Percentiles rank a stretch among this genome's conserved stretches.
Conservation (phyloP, 2,888 invertebrate species). For the Hydroisotoma schaefferi region DNA sequence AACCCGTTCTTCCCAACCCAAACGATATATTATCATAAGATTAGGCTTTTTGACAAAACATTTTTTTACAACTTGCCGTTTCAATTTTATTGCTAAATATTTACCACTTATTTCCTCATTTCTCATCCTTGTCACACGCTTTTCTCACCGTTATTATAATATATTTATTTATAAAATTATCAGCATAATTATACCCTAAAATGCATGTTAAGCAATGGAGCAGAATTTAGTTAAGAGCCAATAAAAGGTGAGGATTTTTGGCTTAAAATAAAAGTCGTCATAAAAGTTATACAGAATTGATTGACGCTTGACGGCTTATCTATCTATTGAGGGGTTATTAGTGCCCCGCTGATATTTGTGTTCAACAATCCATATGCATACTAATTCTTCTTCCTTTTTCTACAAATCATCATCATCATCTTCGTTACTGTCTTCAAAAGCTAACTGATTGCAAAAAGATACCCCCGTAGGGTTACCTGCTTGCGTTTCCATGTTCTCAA, state of each 20-base stretch:
- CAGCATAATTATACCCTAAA: background rate
- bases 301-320: background rate
- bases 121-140: too few relatives aligned
- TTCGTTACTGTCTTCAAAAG: too few relatives aligned
- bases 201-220: background rate
- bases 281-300: background rate
- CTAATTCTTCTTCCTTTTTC: background rate
- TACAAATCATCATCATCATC: background rate
- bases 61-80: too few relatives aligned
- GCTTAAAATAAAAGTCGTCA: too few relatives aligned
- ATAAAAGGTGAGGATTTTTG: background rate
- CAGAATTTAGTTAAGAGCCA: background rate
- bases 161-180: background rate
- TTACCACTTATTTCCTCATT: too few relatives aligned
- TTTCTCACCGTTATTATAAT: background rate
- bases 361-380: background rate
- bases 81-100: too few relatives aligned
- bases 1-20: too few relatives aligned
- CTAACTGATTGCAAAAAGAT: too few relatives aligned
- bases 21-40: too few relatives aligned
- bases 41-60: too few relatives aligned
- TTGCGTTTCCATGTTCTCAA: background rate
- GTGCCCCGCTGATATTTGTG: background rate
- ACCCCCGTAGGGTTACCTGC: background rate
- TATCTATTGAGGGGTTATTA: conserved; percentile 1